These are phyloP conservation scores for Plecotus auritus DNA, from an alignment of 2,113 vertebrate species.

Conservation along the genomic window DNA sequence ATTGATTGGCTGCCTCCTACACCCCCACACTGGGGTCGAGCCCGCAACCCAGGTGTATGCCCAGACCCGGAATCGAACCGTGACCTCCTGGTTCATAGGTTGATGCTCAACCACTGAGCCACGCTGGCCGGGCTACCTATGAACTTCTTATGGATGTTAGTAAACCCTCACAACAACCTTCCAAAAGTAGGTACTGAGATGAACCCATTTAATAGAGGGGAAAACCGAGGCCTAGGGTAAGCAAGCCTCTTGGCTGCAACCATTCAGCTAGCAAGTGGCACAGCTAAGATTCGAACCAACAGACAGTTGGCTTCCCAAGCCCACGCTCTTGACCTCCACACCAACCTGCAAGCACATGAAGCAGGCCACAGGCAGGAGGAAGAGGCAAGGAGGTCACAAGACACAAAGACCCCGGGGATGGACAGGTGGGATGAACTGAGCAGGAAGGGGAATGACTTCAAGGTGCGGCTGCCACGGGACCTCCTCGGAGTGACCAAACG, in stretches of 20 bases:
- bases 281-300: not conserved
- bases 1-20: too few relatives aligned
- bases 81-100: too few relatives aligned
- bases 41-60: too few relatives aligned
- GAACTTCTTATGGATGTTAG: not conserved
- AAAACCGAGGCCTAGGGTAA: not conserved
- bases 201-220: not conserved
- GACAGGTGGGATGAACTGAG: not conserved
- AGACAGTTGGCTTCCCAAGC: not conserved
- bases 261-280: not conserved
- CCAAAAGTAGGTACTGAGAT: not conserved
- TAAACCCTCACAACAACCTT: not conserved
- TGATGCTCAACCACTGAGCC: too few relatives aligned
- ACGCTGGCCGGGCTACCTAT: not conserved
- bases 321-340: not conserved
- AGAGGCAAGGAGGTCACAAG: not conserved
- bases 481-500: not conserved
- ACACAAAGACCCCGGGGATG: not conserved
- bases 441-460: not conserved
- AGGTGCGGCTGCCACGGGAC: not conserved
- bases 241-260: not conserved
- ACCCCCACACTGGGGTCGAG: too few relatives aligned
- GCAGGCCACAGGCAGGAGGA: not conserved
- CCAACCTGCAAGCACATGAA: accelerated
- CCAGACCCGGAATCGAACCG: too few relatives aligned